Base-by-base conservation (phyloP, 2,113 vertebrate genomes). In the Channa maculata region DNA sequence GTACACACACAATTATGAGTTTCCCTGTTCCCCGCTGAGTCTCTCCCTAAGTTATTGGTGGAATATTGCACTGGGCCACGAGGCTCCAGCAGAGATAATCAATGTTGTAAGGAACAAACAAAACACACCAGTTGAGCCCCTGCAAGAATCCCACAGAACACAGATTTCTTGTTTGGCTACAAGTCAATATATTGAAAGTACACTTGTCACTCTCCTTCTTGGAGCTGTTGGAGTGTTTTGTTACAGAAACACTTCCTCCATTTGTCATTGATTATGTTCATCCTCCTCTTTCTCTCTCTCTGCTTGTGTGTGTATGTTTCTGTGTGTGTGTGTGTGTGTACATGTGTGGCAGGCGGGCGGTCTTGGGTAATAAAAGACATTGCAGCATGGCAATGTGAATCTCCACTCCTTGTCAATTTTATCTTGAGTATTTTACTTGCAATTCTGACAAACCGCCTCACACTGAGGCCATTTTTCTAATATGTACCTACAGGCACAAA, bases 221-320 rank as follows among this genome's bases (percentile, higher is more conserved):
- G 8, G 59, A 64, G 62, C 39, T 49, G 3, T 51, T 65, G 50
- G 65, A 64, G 55, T 54, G 70, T 77, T 72, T 80, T 69, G 49
- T 66, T 60, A 54, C 39, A 43, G 53, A 52, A 65, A 62, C 71
- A 39, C 45, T 37, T 63, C 60, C 43, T 69, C 66, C 79, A 77
- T 86, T 92, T 88, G 62, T 68, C 71, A 86, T 73, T 52, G 45
- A 79, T 89, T 85, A 86, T 69, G 33, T 71, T 77, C 44, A 67
- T 64, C 79, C 52, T 54, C 46, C 12, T 46, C 66, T 58, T 52
- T 10, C 6, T 58, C 49, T 45, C 15, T 63, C 5, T 41, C 33
- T 61, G 15, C 44, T 37, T 60, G 1, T 37, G 9, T 4, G 5
- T 51, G 34, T 44, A 10, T 74, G 44, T 67, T 54, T 33, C 11